Evolutionary conservation across 1,140 invertebrate genomes (phyloP), one percentile per base, ranked within the genome.

Genomic region (Cecropterus lyciades): DNA sequence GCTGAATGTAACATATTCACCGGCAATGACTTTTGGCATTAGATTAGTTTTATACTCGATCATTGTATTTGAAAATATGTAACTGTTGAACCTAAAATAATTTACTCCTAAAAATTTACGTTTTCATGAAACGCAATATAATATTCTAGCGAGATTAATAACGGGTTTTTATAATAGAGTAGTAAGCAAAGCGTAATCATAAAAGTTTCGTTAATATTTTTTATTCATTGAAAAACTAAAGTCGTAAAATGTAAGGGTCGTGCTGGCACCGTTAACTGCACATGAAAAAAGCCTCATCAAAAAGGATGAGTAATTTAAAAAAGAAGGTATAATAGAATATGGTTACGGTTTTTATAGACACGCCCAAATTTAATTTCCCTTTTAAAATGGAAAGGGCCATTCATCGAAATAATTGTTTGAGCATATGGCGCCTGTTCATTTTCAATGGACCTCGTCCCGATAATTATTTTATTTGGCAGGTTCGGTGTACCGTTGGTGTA

Each of bases 301-400:
- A 67, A 68, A 67, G 65, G 68, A 70, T 59, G 48, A 62, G 43
- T 70, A 53, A 65, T 65, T 65, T 63, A 57, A 27, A 69, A 72
- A 70, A 73, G 73, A 70, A 73, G 69, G 46, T 62, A 55, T 72
- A 62, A 75, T 76, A 74, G 78, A 79, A 79, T 60, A 69, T 70
- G 67, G 70, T 65, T 71, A 67, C 65, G 69, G 70, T 72, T 69
- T 63, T 72, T 75, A 64, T 68, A 72, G 67, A 68, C 60, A 60
- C 70, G 69, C 69, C 66, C 70, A 69, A 75, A 85, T 81, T 78
- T 77, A 81, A 85, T 82, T 81, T 82, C 65, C 75, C 70, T 75
- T 69, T 70, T 73, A 71, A 57, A 78, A 80, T 60, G 69, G 65
- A 71, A 80, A 63, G 57, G 68, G 70, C 63, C 60, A 77, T 82